Percentiles rank a stretch among this genome's conserved stretches.
Evolutionary conservation across 2,113 vertebrate genomes (phyloP).

Genomic region (Corythaixoides concolor): DNA sequence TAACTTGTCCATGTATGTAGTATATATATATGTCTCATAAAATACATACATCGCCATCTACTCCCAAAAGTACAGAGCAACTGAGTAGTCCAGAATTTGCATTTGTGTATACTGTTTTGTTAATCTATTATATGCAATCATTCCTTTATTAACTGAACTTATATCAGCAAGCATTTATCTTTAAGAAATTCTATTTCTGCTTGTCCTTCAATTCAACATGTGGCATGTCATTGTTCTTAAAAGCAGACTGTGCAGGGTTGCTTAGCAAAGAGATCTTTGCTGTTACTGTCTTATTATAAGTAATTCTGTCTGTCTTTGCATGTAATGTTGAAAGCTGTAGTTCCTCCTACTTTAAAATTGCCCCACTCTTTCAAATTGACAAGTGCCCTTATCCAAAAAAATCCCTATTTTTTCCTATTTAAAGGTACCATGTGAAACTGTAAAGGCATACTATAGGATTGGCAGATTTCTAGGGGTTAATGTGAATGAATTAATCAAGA

Average conservation of each 20-base stretch:
- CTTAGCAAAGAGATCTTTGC: slow-evolving; percentile 27
- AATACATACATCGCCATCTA: background rate
- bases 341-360: background rate
- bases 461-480: background rate
- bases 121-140: background rate
- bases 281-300: slow-evolving; percentile 22
- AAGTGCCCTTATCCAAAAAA: slow-evolving; percentile 19
- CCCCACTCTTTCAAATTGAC: slow-evolving; percentile 36
- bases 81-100: background rate
- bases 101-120: background rate
- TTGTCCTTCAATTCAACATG: slow-evolving; percentile 11
- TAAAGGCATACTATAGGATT: background rate
- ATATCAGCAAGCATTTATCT: background rate
- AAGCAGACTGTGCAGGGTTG: background rate
- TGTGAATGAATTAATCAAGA: background rate
- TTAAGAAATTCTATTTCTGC: background rate
- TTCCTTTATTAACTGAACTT: background rate
- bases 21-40: background rate
- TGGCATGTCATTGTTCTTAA: background rate
- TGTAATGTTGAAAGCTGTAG: slow-evolving; percentile 27
- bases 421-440: background rate
- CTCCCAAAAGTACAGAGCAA: background rate
- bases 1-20: background rate
- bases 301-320: slow-evolving; percentile 37
- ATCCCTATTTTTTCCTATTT: background rate